Evolutionary conservation across 2,797 vertebrate species (phyloP).

Genomic region (Silurus lanzhouensis): DNA sequence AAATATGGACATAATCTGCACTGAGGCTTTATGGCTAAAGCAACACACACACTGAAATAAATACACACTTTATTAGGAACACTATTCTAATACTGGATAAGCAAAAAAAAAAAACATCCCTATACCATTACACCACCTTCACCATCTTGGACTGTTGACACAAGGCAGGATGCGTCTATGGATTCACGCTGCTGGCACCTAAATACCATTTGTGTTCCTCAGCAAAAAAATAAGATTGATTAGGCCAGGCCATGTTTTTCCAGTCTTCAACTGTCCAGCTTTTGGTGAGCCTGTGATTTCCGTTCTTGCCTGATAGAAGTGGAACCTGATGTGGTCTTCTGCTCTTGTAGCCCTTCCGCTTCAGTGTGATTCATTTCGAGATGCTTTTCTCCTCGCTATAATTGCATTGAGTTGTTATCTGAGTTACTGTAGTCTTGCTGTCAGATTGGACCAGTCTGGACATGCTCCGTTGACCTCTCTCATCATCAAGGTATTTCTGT

Average conservation of each 20-base stretch:
- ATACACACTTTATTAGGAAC: neutral
- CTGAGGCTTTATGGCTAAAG: neutral
- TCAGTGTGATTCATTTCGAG: neutral
- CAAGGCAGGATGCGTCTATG: neutral
- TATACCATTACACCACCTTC: neutral
- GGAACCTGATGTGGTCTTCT: neutral
- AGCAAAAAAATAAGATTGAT: neutral
- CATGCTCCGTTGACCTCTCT: neutral
- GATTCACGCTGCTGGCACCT: neutral
- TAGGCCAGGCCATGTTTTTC: neutral
- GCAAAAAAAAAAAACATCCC: neutral
- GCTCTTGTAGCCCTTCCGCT: neutral
- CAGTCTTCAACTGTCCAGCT: no score
- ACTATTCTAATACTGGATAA: neutral
- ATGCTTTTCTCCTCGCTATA: neutral
- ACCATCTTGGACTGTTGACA: neutral
- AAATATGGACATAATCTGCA: conserved; percentile 31
- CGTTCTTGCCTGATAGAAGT: no score
- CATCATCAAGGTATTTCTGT: neutral
- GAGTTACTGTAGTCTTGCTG: neutral
- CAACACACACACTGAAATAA: neutral
- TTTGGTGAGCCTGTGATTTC: no score
- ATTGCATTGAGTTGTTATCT: neutral
- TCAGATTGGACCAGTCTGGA: neutral
- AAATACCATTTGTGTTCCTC: neutral